Base-by-base conservation (phyloP, 2,888 invertebrate species). In the Leptinotarsa tumamoca region DNA sequence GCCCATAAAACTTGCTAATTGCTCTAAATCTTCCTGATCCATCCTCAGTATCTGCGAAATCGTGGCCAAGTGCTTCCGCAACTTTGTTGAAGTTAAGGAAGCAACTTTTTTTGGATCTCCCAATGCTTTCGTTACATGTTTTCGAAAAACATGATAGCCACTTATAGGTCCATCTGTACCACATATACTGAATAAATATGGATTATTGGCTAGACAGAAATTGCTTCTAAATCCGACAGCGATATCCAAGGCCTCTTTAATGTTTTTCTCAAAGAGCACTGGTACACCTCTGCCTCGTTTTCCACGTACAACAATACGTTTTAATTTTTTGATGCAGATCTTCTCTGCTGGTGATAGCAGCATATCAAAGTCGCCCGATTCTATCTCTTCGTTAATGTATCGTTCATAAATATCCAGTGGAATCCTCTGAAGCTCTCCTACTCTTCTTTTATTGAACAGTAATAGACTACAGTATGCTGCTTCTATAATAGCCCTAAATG, bases 1-100 rank as follows among this genome's bases (percentile, higher is more conserved):
- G 21, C 75, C 75, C 75, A 75, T 75, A 27, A 75, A 75, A 4
- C 50, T 58, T 18, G 75, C 68, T 18, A 72, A 67, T 61, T 71
- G 68, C 17, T 69, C 73, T 5, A 73, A 61, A 18, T 73, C 69
- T 61, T 68, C 69, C 51, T 68, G 56, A 21, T 69, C 71, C 72
- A 75, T 72, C 17, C 63, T 71, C n/a, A 75, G 68, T 21, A 68
- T 71, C 66, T 75, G 69, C n/a, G 67, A 56, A 18, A 72, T 72
- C 23, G 72, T 75, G 13, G 71, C 75, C 27, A 75, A 52, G 50
- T 75, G 71, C 61, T 75, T 75, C 7, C 75, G 23, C 50, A 75
- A 21, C 61, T 68, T 68, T 15, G 75, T 72, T 4, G 75, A 71
- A 17, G 73, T 68, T 18, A 73, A 21, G 21, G 23, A 13, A 23